A percentile compares a stretch with the other conserved stretches of the same genome.
These are phyloP conservation scores for Martes flavigula DNA, from an alignment of 2,797 vertebrate genomes.

Conservation along the genomic window DNA sequence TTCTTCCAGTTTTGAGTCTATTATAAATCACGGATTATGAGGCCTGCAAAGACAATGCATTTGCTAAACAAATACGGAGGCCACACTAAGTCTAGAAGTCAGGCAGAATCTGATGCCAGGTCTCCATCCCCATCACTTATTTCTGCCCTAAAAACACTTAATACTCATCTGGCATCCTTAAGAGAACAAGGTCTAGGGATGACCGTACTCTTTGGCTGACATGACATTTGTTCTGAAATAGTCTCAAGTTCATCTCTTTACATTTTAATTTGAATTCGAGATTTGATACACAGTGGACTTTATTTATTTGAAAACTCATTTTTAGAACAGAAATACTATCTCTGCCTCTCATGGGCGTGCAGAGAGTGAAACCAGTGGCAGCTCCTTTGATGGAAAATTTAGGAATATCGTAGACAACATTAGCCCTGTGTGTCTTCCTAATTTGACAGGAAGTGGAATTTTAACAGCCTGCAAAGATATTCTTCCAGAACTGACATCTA, in stretches of 20 bases:
- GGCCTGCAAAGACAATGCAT: not conserved
- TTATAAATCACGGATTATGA: not conserved
- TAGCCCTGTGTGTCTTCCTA: not conserved
- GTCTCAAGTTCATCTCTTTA: not conserved
- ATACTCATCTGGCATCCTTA: not conserved
- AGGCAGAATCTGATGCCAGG: not conserved
- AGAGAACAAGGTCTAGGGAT: not conserved
- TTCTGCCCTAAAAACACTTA: not conserved
- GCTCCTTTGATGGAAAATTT: not conserved
- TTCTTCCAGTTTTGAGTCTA: not conserved
- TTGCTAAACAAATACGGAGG: not conserved
- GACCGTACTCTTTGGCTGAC: not conserved
- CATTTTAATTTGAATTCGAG: not conserved
- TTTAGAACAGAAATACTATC: not conserved
- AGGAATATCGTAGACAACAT: not conserved
- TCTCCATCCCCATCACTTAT: not conserved
- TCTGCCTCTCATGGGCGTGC: not conserved
- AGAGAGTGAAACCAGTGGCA: not conserved
- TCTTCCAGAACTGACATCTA: not conserved
- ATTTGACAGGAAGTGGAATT: not conserved
- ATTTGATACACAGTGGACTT: not conserved
- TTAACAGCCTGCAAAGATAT: conserved; percentile 29
- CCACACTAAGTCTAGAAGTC: not conserved
- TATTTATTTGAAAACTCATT: not conserved
- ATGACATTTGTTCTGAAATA: not conserved